These are phyloP conservation scores for Trissonchulus sp. DNA, from an alignment of 2,888 invertebrate genomes.

Conservation along the genomic window DNA sequence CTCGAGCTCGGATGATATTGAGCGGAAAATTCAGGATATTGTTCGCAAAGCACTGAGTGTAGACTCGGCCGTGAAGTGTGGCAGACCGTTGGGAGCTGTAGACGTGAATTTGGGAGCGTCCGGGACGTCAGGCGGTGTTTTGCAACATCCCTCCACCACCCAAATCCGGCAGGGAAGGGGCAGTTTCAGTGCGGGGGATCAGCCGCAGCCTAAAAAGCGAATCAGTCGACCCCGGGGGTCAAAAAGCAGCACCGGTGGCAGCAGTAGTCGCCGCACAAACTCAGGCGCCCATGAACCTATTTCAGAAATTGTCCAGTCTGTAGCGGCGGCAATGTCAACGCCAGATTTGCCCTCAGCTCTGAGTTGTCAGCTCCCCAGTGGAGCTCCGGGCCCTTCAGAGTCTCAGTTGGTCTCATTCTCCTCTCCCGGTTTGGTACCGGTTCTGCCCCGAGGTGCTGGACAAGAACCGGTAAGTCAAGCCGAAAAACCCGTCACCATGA, in stretches of 20 bases:
- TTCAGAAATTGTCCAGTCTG: neutral
- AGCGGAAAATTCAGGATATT: conserved; percentile 35
- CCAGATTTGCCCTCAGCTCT: too few species aligned
- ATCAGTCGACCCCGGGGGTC: neutral
- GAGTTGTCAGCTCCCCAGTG: too few species aligned
- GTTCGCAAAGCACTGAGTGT: conserved; percentile 40
- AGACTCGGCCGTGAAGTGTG: conserved; percentile 30
- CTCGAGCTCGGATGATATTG: conserved; percentile 32
- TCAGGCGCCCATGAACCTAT: neutral
- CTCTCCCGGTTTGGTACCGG: too few species aligned
- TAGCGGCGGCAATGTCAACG: neutral
- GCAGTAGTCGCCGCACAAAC: neutral
- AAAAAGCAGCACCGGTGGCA: neutral
- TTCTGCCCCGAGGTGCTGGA: too few species aligned
- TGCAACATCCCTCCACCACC: neutral
- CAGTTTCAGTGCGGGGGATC: too few species aligned
- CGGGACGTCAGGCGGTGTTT: neutral
- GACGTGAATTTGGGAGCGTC: too few species aligned
- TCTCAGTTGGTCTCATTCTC: too few species aligned
- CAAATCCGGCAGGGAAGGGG: neutral
- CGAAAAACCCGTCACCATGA: neutral
- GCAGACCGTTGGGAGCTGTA: too few species aligned
- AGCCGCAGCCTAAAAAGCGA: too few species aligned
- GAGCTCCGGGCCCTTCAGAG: neutral
- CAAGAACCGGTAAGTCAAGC: too few species aligned